phyloP scores from a whole-genome alignment of 1,140 invertebrate species.

The Arion vulgaris region DNA sequence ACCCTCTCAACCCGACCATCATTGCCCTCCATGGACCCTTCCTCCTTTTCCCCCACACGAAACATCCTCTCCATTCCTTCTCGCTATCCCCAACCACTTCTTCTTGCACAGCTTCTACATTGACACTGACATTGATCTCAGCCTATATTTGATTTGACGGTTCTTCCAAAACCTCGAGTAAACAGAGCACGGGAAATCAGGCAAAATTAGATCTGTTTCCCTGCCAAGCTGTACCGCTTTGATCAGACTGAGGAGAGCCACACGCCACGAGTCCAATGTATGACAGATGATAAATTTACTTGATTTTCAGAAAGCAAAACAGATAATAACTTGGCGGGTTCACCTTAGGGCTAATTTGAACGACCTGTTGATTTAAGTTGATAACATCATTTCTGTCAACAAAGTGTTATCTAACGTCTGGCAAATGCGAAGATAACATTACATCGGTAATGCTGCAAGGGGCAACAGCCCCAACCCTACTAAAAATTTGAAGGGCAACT shows the following conservation, averaged over 20 bases:
- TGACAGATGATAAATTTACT: conserved; percentile 14
- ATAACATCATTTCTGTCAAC: neutral
- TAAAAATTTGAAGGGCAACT: no score
- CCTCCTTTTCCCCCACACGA: no score
- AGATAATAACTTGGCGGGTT: neutral
- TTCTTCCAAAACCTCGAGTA: neutral
- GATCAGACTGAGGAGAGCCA: neutral
- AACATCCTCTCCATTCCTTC: no score
- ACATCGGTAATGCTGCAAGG: no score
- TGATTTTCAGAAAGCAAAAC: neutral
- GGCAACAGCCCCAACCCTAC: no score
- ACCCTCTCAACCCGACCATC: no score
- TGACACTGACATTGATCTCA: neutral
- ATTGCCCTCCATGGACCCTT: no score
- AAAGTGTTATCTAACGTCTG: no score
- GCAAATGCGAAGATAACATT: no score
- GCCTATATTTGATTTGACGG: conserved; percentile 15
- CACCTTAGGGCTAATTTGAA: neutral
- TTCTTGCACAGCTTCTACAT: no score
- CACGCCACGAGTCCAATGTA: neutral
- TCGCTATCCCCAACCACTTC: no score
- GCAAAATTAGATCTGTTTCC: neutral
- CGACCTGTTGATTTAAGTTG: neutral
- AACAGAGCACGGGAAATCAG: neutral
- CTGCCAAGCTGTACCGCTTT: neutral